A percentile compares a stretch with the other conserved stretches of the same genome.
Evolutionary conservation across 2,797 vertebrate species (phyloP).

Genomic region (Scleropages formosus): DNA sequence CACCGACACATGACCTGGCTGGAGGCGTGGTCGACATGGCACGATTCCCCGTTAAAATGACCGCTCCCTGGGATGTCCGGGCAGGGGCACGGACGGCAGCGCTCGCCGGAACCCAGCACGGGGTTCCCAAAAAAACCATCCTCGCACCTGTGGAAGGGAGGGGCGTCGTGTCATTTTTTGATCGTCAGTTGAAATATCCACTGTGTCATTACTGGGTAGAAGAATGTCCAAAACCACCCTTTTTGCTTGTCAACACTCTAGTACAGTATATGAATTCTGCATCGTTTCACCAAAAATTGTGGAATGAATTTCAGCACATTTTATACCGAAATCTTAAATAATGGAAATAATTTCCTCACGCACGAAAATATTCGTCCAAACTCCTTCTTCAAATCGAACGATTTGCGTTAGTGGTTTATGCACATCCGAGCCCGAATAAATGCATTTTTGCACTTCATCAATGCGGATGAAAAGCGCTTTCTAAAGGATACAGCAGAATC

Average conservation of each 20-base stretch:
- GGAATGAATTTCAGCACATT: too few relatives aligned
- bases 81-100: conserved; percentile 82
- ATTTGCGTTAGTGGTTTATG: too few relatives aligned
- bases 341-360: too few relatives aligned
- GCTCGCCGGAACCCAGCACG: conserved; percentile 76
- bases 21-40: conserved; percentile 61
- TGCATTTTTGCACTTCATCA: too few relatives aligned
- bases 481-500: too few relatives aligned
- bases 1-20: conserved; percentile 80
- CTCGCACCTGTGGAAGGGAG: conserved; percentile 63
- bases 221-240: not conserved
- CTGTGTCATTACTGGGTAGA: not conserved
- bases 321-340: too few relatives aligned
- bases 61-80: conserved; percentile 72
- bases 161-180: not conserved
- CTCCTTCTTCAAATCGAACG: too few relatives aligned
- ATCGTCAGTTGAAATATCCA: not conserved
- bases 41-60: conserved; percentile 75
- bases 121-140: conserved; percentile 82
- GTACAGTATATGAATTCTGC: not conserved
- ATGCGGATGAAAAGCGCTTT: too few relatives aligned
- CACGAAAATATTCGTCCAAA: too few relatives aligned
- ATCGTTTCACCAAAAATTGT: too few relatives aligned
- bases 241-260: not conserved
- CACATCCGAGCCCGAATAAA: too few relatives aligned